These are phyloP conservation scores for Drosophila paulistorum DNA, from an alignment of 1,140 invertebrate species.

Conservation along the genomic window DNA sequence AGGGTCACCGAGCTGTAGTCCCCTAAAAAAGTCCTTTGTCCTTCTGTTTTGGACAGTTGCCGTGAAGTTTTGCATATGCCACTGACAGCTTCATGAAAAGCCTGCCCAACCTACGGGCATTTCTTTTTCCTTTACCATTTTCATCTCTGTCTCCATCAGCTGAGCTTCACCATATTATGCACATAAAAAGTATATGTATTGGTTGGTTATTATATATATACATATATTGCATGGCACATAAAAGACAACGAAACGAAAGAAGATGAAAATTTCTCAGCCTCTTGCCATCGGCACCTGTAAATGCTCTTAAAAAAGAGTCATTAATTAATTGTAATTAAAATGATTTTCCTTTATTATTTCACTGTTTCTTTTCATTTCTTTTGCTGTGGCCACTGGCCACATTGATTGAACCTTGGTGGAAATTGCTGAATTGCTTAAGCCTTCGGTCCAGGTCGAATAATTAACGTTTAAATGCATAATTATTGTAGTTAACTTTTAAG, in stretches of 20 bases:
- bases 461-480: conserved; percentile 71
- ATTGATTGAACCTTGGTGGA: conserved; percentile 52
- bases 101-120: background rate
- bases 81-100: conserved; percentile 48
- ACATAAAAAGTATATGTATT: background rate
- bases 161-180: conserved; percentile 26
- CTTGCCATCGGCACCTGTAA: conserved; percentile 24
- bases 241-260: background rate
- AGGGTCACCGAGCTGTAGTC: conserved; percentile 39
- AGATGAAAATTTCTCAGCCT: background rate
- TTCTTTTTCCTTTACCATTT: background rate
- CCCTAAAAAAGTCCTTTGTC: conserved; percentile 13
- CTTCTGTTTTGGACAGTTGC: conserved; percentile 55
- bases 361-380: conserved; percentile 15
- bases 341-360: conserved; percentile 50
- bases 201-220: background rate
- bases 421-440: conserved; percentile 57
- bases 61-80: conserved; percentile 54
- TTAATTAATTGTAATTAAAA: conserved; percentile 81
- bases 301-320: conserved; percentile 64
- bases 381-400: conserved; percentile 42
- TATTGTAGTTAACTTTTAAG: conserved; percentile 26
- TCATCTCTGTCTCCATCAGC: background rate
- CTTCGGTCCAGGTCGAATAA: conserved; percentile 44
- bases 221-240: conserved; percentile 18